A percentile compares a stretch with the other conserved stretches of the same genome.
Evolutionary conservation across 2,888 invertebrate genomes (phyloP).

Genomic region (Ennomos quercinarius): DNA sequence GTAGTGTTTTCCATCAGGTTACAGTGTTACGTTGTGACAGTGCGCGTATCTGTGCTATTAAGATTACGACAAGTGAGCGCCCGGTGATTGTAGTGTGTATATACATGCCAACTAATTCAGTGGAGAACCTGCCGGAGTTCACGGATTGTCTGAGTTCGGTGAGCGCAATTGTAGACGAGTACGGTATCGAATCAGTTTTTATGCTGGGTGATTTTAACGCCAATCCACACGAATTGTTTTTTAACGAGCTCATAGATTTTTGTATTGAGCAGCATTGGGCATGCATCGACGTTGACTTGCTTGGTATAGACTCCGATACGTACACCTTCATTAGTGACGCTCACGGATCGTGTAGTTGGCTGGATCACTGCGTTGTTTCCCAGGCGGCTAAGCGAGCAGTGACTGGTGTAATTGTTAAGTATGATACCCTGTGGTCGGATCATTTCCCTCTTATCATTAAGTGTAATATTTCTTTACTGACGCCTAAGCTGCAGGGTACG

Average conservation of each 20-base stretch:
- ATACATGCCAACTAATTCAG: slow-evolving; percentile 9
- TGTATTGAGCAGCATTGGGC: slow-evolving; percentile 2
- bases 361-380: slow-evolving; percentile 12
- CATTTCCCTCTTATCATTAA: slow-evolving; percentile 13
- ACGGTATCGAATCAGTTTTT: slow-evolving; percentile 13
- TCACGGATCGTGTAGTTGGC: slow-evolving; percentile 3
- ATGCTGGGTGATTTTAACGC: slow-evolving; percentile 10
- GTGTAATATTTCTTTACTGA: slow-evolving; percentile 4
- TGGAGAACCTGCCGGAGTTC: slow-evolving; percentile 2
- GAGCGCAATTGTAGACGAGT: slow-evolving; percentile 7
- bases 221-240: slow-evolving; percentile 6
- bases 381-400: slow-evolving; percentile 2
- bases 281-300: slow-evolving; percentile 1
- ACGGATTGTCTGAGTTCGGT: too few species aligned
- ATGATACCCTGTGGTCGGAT: slow-evolving; percentile 13
- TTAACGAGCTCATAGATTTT: background rate
- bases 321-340: slow-evolving; percentile 7
- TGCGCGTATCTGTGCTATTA: background rate
- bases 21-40: slow-evolving; percentile 1
- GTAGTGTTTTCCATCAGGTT: background rate
- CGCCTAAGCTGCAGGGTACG: background rate
- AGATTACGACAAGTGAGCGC: background rate
- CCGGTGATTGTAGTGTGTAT: slow-evolving; percentile 6
- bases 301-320: background rate
- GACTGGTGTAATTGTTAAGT: background rate